Evolutionary conservation across 1,140 invertebrate species (phyloP).

Genomic region (Papilio machaon): DNA sequence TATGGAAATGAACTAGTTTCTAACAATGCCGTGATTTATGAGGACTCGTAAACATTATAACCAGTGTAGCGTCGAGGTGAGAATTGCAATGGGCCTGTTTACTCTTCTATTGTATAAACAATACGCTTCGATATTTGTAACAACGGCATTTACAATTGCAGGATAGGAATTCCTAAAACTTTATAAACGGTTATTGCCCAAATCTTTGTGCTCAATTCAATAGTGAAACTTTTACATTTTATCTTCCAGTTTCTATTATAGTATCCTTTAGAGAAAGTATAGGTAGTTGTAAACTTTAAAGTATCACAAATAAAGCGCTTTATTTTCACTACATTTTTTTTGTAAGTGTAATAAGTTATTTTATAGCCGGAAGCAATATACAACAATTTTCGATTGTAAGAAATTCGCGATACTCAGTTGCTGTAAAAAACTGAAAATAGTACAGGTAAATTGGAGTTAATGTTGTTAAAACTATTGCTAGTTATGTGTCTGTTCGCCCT

Average conservation of each 20-base stretch:
- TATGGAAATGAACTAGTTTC: constrained; percentile 74
- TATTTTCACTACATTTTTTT: background rate
- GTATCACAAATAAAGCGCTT: background rate
- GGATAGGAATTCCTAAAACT: constrained; percentile 28
- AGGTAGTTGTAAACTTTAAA: constrained; percentile 1
- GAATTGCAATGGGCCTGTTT: constrained; percentile 62
- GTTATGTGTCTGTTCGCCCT: too few species aligned
- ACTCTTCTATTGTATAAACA: constrained; percentile 38
- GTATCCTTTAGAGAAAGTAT: background rate
- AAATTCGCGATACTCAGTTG: background rate
- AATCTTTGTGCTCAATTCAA: constrained; percentile 4
- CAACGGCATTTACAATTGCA: constrained; percentile 39
- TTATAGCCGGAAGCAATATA: background rate
- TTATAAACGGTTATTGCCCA: constrained; percentile 20
- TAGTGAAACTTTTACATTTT: constrained; percentile 3
- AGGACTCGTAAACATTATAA: constrained; percentile 59
- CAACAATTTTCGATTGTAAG: background rate
- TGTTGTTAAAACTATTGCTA: too few species aligned
- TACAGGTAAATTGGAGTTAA: too few species aligned
- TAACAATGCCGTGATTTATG: constrained; percentile 80
- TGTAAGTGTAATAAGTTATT: background rate
- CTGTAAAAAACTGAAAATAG: too few species aligned
- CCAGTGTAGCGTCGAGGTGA: constrained; percentile 61
- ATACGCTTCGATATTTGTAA: constrained; percentile 37
- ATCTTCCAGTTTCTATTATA: constrained; percentile 6